phyloP scores from a whole-genome alignment of 2,797 vertebrate species.

The Sebastes glaucus region DNA sequence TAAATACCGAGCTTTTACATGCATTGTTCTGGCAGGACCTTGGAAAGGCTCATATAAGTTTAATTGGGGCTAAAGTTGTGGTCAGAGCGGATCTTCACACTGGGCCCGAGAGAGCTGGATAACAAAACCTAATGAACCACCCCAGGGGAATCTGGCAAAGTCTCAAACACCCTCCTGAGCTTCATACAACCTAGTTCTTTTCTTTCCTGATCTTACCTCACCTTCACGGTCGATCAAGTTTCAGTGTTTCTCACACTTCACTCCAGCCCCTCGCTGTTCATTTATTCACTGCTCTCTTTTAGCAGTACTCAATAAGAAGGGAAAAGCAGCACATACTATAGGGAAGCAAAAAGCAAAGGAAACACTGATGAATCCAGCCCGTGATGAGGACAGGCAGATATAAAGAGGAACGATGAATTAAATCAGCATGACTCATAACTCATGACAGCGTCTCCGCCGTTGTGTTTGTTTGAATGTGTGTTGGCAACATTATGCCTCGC shows the following conservation, averaged over 20 bases:
- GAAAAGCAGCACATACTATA: neutral
- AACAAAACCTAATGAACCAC: constrained; percentile 37
- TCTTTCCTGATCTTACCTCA: constrained; percentile 31
- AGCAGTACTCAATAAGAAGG: neutral
- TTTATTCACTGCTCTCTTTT: constrained; percentile 1
- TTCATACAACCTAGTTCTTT: constrained; percentile 30
- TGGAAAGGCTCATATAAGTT: constrained; percentile 4
- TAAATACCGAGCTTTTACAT: neutral
- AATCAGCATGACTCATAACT: constrained; percentile 64
- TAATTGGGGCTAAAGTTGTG: constrained; percentile 20
- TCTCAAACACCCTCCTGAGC: constrained; percentile 21
- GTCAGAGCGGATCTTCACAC: constrained; percentile 15
- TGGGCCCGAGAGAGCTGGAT: constrained; percentile 8
- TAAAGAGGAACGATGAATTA: constrained; percentile 58
- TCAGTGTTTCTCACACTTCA: constrained; percentile 50
- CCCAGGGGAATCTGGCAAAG: constrained; percentile 32
- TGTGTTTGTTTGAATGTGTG: constrained; percentile 48
- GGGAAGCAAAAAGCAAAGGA: neutral
- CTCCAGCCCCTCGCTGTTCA: neutral
- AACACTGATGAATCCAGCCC: neutral
- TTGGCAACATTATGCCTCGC: constrained; percentile 36
- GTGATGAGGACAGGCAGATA: neutral
- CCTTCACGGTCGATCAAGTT: constrained; percentile 48
- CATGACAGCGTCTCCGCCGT: constrained; percentile 43
- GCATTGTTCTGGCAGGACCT: neutral